phyloP scores from a whole-genome alignment of 2,888 invertebrate species.

The Notodonta ziczac region DNA sequence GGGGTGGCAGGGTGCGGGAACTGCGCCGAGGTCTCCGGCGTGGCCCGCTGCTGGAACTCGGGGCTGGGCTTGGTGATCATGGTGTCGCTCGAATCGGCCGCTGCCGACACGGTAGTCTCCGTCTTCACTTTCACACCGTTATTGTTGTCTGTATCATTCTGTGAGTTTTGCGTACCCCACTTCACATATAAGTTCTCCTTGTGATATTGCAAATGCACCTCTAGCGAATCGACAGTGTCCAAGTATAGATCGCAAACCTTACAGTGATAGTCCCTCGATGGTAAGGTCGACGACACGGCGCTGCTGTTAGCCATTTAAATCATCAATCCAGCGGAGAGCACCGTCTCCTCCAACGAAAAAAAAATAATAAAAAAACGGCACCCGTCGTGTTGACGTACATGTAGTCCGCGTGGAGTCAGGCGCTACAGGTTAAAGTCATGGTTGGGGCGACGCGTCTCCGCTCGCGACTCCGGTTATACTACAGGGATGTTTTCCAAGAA shows the following conservation, averaged over 20 bases:
- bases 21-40: slow-evolving; percentile 83
- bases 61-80: slow-evolving; percentile 86
- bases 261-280: slow-evolving; percentile 87
- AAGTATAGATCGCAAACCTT: slow-evolving; percentile 90
- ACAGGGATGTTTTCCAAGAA: slow-evolving; percentile 72
- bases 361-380: slow-evolving; percentile 78
- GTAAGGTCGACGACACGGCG: slow-evolving; percentile 81
- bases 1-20: slow-evolving; percentile 87
- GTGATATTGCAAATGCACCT: slow-evolving; percentile 92
- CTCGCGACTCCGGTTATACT: slow-evolving; percentile 64
- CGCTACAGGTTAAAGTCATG: slow-evolving; percentile 77
- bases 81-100: slow-evolving; percentile 90
- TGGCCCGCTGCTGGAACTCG: slow-evolving; percentile 83
- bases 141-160: slow-evolving; percentile 87
- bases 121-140: slow-evolving; percentile 86
- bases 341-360: slow-evolving; percentile 82
- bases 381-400: slow-evolving; percentile 74
- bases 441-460: slow-evolving; percentile 57
- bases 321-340: slow-evolving; percentile 76
- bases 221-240: slow-evolving; percentile 90
- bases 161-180: slow-evolving; percentile 87
- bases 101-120: slow-evolving; percentile 86
- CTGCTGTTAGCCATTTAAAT: slow-evolving; percentile 83
- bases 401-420: slow-evolving; percentile 69
- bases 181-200: slow-evolving; percentile 90